Conservation (phyloP, 92 coral and sea anemone species). For the Umimayanthus kanabou region DNA sequence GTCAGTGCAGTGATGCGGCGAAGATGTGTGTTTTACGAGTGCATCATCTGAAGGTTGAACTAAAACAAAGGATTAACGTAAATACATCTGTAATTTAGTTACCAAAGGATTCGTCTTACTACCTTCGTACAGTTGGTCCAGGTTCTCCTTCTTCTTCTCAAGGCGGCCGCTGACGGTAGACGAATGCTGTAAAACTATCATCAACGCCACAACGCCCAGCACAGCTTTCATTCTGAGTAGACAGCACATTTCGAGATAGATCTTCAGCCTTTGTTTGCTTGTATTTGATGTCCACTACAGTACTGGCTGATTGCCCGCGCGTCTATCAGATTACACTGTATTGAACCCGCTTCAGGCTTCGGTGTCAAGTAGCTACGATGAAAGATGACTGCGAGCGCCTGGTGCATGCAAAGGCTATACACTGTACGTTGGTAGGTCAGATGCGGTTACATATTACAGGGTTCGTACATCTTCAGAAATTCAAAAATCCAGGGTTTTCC, state of each 20-base stretch:
- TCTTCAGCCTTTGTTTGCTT: neutral
- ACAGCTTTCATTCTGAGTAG: neutral
- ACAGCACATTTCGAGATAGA: neutral
- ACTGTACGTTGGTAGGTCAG: no score
- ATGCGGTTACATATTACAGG: no score
- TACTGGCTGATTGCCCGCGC: neutral
- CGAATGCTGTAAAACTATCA: neutral
- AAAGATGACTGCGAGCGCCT: neutral
- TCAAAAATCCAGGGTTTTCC: no score
- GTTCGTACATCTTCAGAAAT: no score
- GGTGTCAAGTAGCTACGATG: neutral
- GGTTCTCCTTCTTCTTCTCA: neutral
- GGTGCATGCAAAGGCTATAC: neutral
- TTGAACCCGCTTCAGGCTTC: neutral
- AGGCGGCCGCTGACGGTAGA: neutral
- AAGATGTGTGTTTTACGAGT: no score
- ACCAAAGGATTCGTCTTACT: neutral
- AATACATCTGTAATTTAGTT: neutral
- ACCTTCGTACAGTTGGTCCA: neutral
- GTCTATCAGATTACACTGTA: neutral
- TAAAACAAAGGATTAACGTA: no score
- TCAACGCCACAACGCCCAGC: neutral
- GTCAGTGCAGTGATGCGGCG: no score
- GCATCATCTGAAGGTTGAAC: neutral
- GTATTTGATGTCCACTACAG: neutral